Percentiles rank a stretch among this genome's conserved stretches.
phyloP scores from a whole-genome alignment of 2,113 vertebrate species.

The Crypturellus undulatus region DNA sequence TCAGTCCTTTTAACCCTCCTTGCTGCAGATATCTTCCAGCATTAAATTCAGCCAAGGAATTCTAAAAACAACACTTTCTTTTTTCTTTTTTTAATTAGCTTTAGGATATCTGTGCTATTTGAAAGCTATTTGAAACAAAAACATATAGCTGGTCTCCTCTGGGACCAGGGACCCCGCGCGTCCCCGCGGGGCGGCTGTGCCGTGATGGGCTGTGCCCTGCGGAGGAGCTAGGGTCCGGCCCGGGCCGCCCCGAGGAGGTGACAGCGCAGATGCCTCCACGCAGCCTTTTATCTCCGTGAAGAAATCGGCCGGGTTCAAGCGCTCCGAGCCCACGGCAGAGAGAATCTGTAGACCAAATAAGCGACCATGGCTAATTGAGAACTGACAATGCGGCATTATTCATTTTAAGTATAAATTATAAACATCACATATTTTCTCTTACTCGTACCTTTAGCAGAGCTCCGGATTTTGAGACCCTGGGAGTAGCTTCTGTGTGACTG shows the following conservation, averaged over 20 bases:
- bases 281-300: not conserved
- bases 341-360: conserved; percentile 7
- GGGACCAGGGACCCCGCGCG: too few relatives aligned
- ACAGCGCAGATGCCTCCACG: not conserved
- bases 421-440: conserved; percentile 12
- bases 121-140: not conserved
- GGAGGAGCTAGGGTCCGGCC: fast-evolving
- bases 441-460: not conserved
- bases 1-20: not conserved
- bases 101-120: not conserved
- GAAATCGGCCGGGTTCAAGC: not conserved
- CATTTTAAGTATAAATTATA: not conserved
- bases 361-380: not conserved
- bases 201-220: too few relatives aligned
- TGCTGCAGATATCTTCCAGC: not conserved
- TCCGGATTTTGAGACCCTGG: conserved; percentile 15
- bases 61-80: not conserved
- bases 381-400: conserved; percentile 29
- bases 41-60: not conserved
- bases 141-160: not conserved
- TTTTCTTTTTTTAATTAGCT: not conserved
- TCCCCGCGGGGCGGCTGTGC: too few relatives aligned
- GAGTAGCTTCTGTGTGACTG: conserved; percentile 58
- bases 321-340: not conserved
- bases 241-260: not conserved